These are phyloP conservation scores for Megaleporinus macrocephalus DNA, from an alignment of 2,113 vertebrate genomes.

Conservation along the genomic window DNA sequence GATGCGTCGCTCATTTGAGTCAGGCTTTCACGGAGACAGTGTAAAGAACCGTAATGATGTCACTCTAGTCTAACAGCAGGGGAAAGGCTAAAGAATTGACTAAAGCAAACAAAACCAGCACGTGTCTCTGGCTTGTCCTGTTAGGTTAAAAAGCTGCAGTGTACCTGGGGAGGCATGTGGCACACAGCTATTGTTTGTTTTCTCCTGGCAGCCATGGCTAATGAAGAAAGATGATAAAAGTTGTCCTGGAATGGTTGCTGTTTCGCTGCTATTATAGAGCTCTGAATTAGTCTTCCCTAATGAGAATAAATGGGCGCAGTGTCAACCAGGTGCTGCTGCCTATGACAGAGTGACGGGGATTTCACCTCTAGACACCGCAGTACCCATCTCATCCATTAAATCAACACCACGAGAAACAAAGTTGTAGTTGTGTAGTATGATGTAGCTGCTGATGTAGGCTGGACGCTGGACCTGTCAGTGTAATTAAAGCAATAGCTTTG, in stretches of 20 bases:
- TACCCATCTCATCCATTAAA: not conserved
- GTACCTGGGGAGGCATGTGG: constrained; percentile 32
- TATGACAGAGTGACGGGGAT: constrained; percentile 4
- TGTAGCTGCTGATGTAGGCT: not conserved
- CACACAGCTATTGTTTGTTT: constrained; percentile 50
- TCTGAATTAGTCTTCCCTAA: constrained; percentile 52
- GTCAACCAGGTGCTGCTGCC: constrained; percentile 21
- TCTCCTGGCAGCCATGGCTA: constrained; percentile 44
- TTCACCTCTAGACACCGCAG: not conserved
- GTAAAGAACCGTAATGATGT: constrained; percentile 6
- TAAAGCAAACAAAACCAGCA: constrained; percentile 2
- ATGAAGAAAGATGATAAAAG: constrained; percentile 55
- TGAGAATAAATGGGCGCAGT: constrained; percentile 44
- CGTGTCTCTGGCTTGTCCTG: constrained; percentile 30
- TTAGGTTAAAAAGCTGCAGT: constrained; percentile 29
- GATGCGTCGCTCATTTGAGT: not conserved
- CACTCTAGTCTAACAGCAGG: not conserved
- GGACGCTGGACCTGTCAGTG: not conserved
- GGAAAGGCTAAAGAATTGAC: not conserved
- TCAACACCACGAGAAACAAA: not conserved
- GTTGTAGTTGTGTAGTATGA: not conserved
- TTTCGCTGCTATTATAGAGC: constrained; percentile 34
- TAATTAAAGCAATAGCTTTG: not conserved
- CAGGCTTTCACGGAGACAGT: not conserved
- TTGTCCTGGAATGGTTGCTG: constrained; percentile 35